A percentile compares a stretch with the other conserved stretches of the same genome.
These are phyloP conservation scores for Scaptodrosophila latifasciaeformis DNA, from an alignment of 2,888 invertebrate genomes.

Conservation along the genomic window DNA sequence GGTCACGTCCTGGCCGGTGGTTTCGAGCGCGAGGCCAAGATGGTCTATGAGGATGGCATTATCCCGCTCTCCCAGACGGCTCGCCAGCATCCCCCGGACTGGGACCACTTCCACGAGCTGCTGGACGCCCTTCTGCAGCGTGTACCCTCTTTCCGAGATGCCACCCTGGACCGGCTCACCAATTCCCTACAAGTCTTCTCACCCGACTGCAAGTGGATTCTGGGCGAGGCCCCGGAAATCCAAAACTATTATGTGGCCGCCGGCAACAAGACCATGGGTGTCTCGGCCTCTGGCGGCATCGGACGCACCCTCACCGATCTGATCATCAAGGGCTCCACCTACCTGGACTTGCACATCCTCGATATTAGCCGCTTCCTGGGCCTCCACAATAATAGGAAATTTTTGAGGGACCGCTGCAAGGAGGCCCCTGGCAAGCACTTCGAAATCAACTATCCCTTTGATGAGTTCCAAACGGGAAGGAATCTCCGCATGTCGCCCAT, in stretches of 20 bases:
- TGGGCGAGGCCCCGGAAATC: conserved; percentile 95
- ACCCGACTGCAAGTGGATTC: conserved; percentile 96
- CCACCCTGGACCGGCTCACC: conserved; percentile 85
- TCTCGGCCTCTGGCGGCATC: conserved; percentile 96
- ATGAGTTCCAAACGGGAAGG: conserved; percentile 90
- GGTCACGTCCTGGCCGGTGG: conserved; percentile 90
- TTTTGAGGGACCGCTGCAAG: conserved; percentile 90
- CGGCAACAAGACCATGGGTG: conserved; percentile 97
- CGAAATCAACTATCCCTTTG: conserved; percentile 87
- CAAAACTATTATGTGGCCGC: conserved; percentile 93
- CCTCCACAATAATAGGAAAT: conserved; percentile 95
- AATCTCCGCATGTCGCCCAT: conserved; percentile 96
- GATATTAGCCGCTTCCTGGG: conserved; percentile 93
- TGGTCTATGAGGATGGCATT: conserved; percentile 87
- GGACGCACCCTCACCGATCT: conserved; percentile 92
- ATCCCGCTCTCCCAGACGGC: conserved; percentile 80
- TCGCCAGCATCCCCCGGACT: conserved; percentile 87
- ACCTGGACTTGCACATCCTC: conserved; percentile 89
- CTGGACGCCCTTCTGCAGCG: conserved; percentile 89
- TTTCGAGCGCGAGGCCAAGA: conserved; percentile 93
- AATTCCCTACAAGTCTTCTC: conserved; percentile 97
- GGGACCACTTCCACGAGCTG: conserved; percentile 96
- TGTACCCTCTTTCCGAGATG: conserved; percentile 85
- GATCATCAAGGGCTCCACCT: conserved; percentile 87
- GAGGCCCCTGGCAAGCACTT: conserved; percentile 94